Conservation (phyloP, 2,888 invertebrate species). For the Tuta absoluta region DNA sequence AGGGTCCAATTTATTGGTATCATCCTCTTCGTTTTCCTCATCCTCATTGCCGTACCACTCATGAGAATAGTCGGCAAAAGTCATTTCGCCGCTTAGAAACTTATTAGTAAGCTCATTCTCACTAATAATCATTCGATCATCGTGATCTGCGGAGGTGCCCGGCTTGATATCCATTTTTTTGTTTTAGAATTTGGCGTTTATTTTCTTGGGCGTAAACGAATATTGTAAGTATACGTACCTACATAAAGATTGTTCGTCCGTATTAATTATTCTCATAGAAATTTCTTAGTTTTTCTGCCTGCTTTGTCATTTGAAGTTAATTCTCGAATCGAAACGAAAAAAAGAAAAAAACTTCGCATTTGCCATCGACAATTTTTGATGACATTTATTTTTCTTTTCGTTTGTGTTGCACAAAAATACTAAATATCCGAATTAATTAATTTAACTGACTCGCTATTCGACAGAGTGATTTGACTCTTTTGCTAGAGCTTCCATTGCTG, state of each 20-base stretch:
- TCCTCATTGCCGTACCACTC: slow-evolving; percentile 73
- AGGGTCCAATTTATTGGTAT: slow-evolving; percentile 56
- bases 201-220: not conserved
- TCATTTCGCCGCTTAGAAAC: slow-evolving; percentile 86
- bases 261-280: no score
- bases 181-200: not conserved
- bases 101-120: slow-evolving; percentile 83
- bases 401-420: not conserved
- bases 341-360: not conserved
- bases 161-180: slow-evolving; percentile 26
- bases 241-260: no score
- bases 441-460: not conserved
- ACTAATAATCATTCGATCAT: slow-evolving; percentile 50
- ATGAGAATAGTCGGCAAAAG: slow-evolving; percentile 86
- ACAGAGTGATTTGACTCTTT: not conserved
- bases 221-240: not conserved
- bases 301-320: no score
- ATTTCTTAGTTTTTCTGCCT: no score
- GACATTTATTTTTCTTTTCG: not conserved
- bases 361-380: not conserved
- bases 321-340: no score
- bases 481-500: not conserved
- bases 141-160: slow-evolving; percentile 34
- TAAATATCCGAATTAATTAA: slow-evolving; percentile 1
- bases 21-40: slow-evolving; percentile 71